Evolutionary conservation across 1,140 invertebrate species (phyloP), one percentile per base, ranked within the genome.

Genomic region (Drosophila kurseongensis): DNA sequence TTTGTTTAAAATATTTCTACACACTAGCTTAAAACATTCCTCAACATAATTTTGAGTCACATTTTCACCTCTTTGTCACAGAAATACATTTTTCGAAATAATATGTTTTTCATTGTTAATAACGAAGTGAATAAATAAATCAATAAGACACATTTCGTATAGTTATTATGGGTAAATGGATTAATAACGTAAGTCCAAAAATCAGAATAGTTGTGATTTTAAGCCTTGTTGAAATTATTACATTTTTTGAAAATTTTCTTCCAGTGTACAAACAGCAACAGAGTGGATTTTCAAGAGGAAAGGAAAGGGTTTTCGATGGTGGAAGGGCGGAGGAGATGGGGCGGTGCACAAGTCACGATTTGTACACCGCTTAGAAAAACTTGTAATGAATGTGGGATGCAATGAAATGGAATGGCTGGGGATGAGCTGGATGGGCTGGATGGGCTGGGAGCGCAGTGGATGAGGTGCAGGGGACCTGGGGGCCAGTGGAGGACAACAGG

Each of bases 281-380:
- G 36, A 50, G 52, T 42, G 36, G 41, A 16, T 18, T 63, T 63
- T 66, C 42, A 55, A 35, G 50, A 35, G 23, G 8, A 18, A 5
- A 36, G 14, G 14, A 16, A 47, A 27, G 18, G 48, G 40, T 29
- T 27, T 38, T 59, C 10, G 56, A 23, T 16, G 27, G 50, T 35
- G 29, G 36, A 45, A 29, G 23, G n/a, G 18, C 41, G 45, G 52
- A 60, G 50, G 47, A 60, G 50, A 48, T 47, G 58, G 55, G 40
- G 75, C 45, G 42, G 61, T 58, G 44, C 58, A 40, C 62, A 65
- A 80, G 80, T 88, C 84, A 83, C 84, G 80, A 88, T 77, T 80
- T 80, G 83, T 82, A 76, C 79, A 60, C 68, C 76, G 78, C 76
- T 83, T 71, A 89, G 68, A 89, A 85, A 79, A 82, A 69, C 59